Percentiles rank a stretch among this genome's conserved stretches.
phyloP scores from a whole-genome alignment of 2,797 vertebrate species.

The Rhodeus uyekii region DNA sequence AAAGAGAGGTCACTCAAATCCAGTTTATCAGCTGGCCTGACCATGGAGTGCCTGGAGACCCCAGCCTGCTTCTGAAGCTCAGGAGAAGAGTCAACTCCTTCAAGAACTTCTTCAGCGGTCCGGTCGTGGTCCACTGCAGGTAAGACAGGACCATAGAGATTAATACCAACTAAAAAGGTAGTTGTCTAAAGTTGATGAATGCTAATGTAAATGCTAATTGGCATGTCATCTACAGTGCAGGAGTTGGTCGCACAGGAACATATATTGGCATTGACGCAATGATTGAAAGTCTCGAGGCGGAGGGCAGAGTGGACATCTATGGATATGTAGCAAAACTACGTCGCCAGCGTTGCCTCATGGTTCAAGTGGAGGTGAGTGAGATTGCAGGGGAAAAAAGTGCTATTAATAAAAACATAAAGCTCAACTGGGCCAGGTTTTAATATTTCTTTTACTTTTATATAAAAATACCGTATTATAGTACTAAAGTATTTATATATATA shows the following conservation, averaged over 20 bases:
- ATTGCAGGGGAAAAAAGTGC: neutral
- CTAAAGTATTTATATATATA: too few species aligned
- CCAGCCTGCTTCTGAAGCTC: constrained; percentile 91
- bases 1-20: constrained; percentile 93
- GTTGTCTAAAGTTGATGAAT: neutral
- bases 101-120: constrained; percentile 95
- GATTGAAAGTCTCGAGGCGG: constrained; percentile 90
- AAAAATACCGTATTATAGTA: too few species aligned
- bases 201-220: constrained; percentile 3
- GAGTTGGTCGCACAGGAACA: constrained; percentile 93
- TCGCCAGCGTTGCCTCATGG: constrained; percentile 94
- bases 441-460: too few species aligned
- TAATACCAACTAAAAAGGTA: neutral
- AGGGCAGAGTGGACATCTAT: constrained; percentile 90
- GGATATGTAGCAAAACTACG: constrained; percentile 89
- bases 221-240: constrained; percentile 78
- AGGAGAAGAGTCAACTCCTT: constrained; percentile 90
- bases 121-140: constrained; percentile 96
- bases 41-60: constrained; percentile 91
- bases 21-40: constrained; percentile 98
- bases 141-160: constrained; percentile 50
- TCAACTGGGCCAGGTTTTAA: neutral
- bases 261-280: constrained; percentile 96
- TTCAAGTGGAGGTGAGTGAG: constrained; percentile 91
- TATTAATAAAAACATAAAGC: neutral